Conservation (phyloP, 2,797 vertebrate genomes). For the Pteropus rufus region DNA sequence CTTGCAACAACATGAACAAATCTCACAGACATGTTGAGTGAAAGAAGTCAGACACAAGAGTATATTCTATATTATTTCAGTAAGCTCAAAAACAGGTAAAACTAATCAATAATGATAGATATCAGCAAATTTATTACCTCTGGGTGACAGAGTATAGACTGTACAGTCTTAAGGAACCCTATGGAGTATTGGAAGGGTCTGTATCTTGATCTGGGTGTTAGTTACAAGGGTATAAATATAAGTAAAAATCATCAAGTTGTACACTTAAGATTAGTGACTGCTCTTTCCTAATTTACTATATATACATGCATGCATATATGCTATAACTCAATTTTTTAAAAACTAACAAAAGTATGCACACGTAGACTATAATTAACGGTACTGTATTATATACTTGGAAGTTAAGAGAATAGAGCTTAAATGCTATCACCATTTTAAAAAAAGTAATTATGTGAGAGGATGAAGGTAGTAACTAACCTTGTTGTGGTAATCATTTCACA, state of each 20-base stretch:
- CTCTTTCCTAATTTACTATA: not conserved
- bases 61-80: not conserved
- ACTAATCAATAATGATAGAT: not conserved
- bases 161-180: not conserved
- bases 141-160: not conserved
- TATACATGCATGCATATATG: not conserved
- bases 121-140: not conserved
- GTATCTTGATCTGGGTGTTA: not conserved
- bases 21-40: not conserved
- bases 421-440: not conserved
- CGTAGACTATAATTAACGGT: not conserved
- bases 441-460: not conserved
- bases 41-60: not conserved
- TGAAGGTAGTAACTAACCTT: not conserved
- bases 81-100: slow-evolving; percentile 12
- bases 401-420: not conserved
- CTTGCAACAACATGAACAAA: not conserved
- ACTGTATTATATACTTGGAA: not conserved
- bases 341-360: not conserved
- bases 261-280: not conserved
- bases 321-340: not conserved
- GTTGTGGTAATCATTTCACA: not conserved
- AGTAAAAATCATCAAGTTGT: not conserved
- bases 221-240: not conserved
- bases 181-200: not conserved